phyloP scores from a whole-genome alignment of 2,797 vertebrate species.

The Sebastes minor region DNA sequence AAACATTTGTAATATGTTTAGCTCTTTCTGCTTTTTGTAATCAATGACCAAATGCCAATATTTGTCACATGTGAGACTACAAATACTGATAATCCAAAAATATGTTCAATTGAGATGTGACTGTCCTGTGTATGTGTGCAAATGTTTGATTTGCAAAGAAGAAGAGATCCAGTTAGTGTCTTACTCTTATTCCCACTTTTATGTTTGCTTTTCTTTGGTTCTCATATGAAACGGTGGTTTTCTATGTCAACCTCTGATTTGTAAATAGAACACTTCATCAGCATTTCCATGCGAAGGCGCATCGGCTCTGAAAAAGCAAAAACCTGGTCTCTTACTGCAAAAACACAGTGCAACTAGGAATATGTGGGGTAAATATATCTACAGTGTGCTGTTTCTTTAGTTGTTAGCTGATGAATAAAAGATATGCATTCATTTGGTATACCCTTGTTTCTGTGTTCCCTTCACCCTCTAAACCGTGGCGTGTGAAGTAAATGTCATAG shows the following conservation, averaged over 20 bases:
- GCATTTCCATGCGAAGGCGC: constrained; percentile 59
- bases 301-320: constrained; percentile 61
- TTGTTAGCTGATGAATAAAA: constrained; percentile 80
- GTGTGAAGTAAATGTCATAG: constrained; percentile 41
- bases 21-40: constrained; percentile 43
- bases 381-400: constrained; percentile 75
- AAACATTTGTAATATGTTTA: constrained; percentile 40
- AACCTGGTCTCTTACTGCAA: constrained; percentile 51
- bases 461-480: constrained; percentile 31
- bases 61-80: constrained; percentile 27
- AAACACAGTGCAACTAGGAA: constrained; percentile 67
- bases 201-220: constrained; percentile 35
- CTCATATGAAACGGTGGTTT: constrained; percentile 53
- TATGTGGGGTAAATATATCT: constrained; percentile 75
- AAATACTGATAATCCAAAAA: constrained; percentile 48
- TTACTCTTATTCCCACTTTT: constrained; percentile 29
- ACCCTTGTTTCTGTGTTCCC: constrained; percentile 60
- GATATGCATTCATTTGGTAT: constrained; percentile 76
- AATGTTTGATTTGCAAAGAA: constrained; percentile 42
- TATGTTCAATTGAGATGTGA: constrained; percentile 42
- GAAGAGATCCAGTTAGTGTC: constrained; percentile 39
- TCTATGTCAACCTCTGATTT: constrained; percentile 60
- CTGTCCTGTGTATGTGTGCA: constrained; percentile 43
- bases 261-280: constrained; percentile 76
- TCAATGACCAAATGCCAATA: constrained; percentile 38